A percentile compares a stretch with the other conserved stretches of the same genome.
phyloP scores from a whole-genome alignment of 92 coral and sea anemone species.

The Porites cylindrica region DNA sequence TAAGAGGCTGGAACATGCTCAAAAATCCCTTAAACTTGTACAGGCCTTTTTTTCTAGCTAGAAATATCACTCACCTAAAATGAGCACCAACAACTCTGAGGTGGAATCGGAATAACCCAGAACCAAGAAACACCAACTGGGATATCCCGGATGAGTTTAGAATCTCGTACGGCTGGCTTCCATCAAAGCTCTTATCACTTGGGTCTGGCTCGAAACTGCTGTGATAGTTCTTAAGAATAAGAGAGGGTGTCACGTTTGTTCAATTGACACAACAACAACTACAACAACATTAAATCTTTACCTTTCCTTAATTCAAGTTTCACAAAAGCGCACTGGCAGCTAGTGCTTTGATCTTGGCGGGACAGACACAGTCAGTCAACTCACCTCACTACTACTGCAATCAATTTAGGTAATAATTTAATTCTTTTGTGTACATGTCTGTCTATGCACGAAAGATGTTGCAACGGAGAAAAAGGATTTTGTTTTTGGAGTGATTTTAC shows the following conservation, averaged over 20 bases:
- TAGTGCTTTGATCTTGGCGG: no score
- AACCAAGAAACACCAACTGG: slow-evolving; percentile 65
- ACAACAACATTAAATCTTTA: no score
- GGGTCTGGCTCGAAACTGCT: slow-evolving; percentile 60
- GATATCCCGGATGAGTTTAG: slow-evolving; percentile 78
- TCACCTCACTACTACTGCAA: no score
- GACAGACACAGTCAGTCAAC: no score
- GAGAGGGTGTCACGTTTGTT: neutral
- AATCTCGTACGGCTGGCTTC: slow-evolving; percentile 71
- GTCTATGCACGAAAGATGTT: no score
- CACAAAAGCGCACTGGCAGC: no score
- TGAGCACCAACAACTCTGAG: slow-evolving; percentile 68
- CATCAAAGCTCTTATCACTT: slow-evolving; percentile 58
- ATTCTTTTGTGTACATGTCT: no score
- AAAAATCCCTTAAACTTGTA: neutral
- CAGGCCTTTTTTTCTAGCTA: neutral
- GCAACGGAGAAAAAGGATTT: no score
- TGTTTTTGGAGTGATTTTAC: no score
- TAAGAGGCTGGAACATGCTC: neutral
- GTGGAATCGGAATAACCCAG: slow-evolving; percentile 68
- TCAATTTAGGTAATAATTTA: no score
- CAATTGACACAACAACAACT: no score
- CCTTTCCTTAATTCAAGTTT: no score
- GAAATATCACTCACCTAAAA: slow-evolving; percentile 57
- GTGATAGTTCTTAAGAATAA: slow-evolving; percentile 59